Evolutionary conservation across 1,140 invertebrate genomes (phyloP).

Genomic region (Maniola jurtina): DNA sequence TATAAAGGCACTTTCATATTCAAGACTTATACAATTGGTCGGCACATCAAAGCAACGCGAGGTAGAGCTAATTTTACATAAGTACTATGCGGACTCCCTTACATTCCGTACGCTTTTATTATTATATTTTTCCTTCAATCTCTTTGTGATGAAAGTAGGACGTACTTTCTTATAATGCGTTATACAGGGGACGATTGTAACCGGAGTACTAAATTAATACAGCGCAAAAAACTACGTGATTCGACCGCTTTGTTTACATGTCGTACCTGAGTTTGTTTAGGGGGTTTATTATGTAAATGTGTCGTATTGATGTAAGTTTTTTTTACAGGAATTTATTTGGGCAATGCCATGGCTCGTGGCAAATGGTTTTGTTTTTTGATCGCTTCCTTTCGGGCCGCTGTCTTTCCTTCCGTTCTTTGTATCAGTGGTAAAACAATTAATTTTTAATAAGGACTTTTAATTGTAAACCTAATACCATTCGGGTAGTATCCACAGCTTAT

Average conservation of each 20-base stretch:
- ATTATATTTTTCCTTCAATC: conserved; percentile 66
- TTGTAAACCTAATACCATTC: too few relatives aligned
- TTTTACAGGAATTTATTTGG: conserved; percentile 49
- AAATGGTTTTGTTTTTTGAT: conserved; percentile 59
- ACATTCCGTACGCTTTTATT: conserved; percentile 62
- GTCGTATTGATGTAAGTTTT: conserved; percentile 55
- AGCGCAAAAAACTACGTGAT: conserved; percentile 63
- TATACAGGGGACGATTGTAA: conserved; percentile 66
- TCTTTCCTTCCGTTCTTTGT: conserved; percentile 21
- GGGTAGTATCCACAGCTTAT: too few relatives aligned
- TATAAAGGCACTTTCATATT: conserved; percentile 69
- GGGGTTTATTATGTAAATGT: conserved; percentile 75
- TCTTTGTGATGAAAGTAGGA: conserved; percentile 67
- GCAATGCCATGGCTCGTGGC: conserved; percentile 61
- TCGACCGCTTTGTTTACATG: conserved; percentile 62
- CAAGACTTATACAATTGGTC: conserved; percentile 61
- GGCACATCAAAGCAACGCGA: conserved; percentile 70
- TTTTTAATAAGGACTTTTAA: not conserved
- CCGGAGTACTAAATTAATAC: conserved; percentile 75
- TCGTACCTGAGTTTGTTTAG: conserved; percentile 60
- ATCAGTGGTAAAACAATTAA: not conserved
- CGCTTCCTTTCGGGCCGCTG: conserved; percentile 50
- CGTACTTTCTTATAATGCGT: conserved; percentile 52
- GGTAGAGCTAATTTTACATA: conserved; percentile 69
- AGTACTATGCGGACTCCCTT: conserved; percentile 68